phyloP scores from a whole-genome alignment of 2,888 invertebrate species.

The Rhaphigaster nebulosa region DNA sequence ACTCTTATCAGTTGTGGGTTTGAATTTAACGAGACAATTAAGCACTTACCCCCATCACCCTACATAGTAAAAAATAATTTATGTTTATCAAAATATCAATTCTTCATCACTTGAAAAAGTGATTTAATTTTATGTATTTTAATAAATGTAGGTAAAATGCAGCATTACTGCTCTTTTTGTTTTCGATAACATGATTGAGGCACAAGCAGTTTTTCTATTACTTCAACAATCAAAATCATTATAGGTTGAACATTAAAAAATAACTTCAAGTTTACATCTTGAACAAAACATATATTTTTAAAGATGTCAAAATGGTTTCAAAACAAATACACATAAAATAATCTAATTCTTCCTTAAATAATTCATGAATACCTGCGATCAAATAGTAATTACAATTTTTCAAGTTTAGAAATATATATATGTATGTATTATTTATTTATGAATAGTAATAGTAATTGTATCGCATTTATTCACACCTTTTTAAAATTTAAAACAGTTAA shows the following conservation, averaged over 20 bases:
- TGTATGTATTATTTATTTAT: not conserved
- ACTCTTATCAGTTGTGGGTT: too few species aligned
- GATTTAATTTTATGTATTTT: too few species aligned
- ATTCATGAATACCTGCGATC: not conserved
- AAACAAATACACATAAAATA: not conserved
- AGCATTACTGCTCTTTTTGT: too few species aligned
- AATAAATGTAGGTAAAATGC: too few species aligned
- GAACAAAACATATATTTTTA: conserved; percentile 22
- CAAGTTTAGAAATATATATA: conserved; percentile 39
- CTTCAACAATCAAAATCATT: not conserved
- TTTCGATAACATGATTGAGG: too few species aligned
- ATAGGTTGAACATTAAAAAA: conserved; percentile 27
- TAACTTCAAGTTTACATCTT: not conserved
- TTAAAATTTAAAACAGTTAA: not conserved
- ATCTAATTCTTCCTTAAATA: not conserved
- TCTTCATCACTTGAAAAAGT: too few species aligned
- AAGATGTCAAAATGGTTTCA: not conserved
- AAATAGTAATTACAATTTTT: not conserved
- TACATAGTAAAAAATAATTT: too few species aligned
- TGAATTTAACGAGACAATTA: too few species aligned
- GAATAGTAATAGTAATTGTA: not conserved
- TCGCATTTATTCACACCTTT: conserved; percentile 8
- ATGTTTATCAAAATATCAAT: too few species aligned
- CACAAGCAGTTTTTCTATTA: not conserved
- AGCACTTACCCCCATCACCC: too few species aligned